Percentiles rank a stretch among this genome's conserved stretches.
Evolutionary conservation across 2,888 invertebrate genomes (phyloP).

Genomic region (Lumbricus terrestris): DNA sequence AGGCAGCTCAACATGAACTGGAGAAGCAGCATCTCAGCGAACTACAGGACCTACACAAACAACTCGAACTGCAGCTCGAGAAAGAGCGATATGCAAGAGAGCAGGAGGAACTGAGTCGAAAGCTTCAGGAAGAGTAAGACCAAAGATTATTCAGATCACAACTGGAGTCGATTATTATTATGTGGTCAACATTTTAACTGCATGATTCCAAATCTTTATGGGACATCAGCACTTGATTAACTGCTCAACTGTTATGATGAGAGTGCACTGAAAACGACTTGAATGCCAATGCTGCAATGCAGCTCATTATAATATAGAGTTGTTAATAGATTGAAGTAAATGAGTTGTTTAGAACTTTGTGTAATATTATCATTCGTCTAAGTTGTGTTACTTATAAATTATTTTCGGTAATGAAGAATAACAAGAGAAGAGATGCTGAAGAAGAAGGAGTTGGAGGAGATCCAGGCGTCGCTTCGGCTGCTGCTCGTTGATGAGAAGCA

Average conservation of each 20-base stretch:
- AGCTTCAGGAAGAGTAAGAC: constrained; percentile 5
- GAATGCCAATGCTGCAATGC: too few relatives aligned
- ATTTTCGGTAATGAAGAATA: neutral
- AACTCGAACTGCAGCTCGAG: neutral
- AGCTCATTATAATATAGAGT: too few relatives aligned
- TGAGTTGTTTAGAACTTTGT: neutral
- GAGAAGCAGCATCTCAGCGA: neutral
- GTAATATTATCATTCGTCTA: neutral
- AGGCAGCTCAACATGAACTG: neutral
- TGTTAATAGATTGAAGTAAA: too few relatives aligned
- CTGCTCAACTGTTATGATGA: too few relatives aligned
- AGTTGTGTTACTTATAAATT: too few relatives aligned
- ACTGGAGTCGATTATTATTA: neutral
- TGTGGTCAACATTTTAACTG: neutral
- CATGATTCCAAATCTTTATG: neutral
- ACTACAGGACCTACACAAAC: neutral
- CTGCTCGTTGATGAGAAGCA: neutral
- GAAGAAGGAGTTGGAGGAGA: constrained; percentile 12
- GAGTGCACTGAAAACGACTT: too few relatives aligned
- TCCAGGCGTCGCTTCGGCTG: neutral
- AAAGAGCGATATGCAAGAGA: constrained; percentile 7
- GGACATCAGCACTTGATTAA: neutral
- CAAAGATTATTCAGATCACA: neutral
- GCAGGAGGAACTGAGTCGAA: neutral
- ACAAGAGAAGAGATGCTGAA: neutral